phyloP scores from a whole-genome alignment of 2,888 invertebrate species.

The Caenorhabditis sp. region DNA sequence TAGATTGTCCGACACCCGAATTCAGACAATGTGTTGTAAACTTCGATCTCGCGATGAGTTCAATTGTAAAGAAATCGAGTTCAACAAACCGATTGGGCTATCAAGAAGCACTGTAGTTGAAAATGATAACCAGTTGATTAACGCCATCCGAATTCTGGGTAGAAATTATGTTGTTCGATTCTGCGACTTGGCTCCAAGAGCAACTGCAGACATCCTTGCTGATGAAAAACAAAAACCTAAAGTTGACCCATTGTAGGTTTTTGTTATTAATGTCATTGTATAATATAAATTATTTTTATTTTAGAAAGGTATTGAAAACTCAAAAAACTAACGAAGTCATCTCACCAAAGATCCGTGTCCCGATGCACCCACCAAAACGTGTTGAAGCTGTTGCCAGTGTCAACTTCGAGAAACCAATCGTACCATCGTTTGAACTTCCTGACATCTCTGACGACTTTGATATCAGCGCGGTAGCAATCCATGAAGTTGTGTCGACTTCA shows the following conservation, averaged over 20 bases:
- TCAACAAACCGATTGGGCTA: slow-evolving; percentile 65
- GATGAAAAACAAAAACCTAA: slow-evolving; percentile 30
- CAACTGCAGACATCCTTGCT: slow-evolving; percentile 51
- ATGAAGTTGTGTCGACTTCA: slow-evolving; percentile 26
- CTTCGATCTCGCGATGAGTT: slow-evolving; percentile 64
- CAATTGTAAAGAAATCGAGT: slow-evolving; percentile 60
- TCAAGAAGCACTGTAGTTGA: slow-evolving; percentile 65
- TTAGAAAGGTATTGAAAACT: slow-evolving; percentile 28
- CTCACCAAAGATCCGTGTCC: slow-evolving; percentile 25
- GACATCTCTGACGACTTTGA: slow-evolving; percentile 12
- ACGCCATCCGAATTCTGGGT: slow-evolving; percentile 58
- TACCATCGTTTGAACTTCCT: slow-evolving; percentile 26
- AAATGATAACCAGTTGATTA: slow-evolving; percentile 65
- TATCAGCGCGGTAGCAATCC: slow-evolving; percentile 14
- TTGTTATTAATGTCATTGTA: background rate
- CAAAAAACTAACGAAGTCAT: slow-evolving; percentile 21
- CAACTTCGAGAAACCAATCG: slow-evolving; percentile 15
- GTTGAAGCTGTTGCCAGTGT: slow-evolving; percentile 22
- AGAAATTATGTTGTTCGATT: slow-evolving; percentile 63
- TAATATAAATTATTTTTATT: slow-evolving; percentile 7
- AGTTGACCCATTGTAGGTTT: slow-evolving; percentile 29
- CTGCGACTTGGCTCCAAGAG: slow-evolving; percentile 66
- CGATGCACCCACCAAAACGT: slow-evolving; percentile 35
- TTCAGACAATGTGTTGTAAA: slow-evolving; percentile 69
- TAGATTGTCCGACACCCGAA: slow-evolving; percentile 64